Evolutionary conservation across 2,888 invertebrate species (phyloP), one percentile per base, ranked within the genome.

Genomic region (Oeneis ivallda): DNA sequence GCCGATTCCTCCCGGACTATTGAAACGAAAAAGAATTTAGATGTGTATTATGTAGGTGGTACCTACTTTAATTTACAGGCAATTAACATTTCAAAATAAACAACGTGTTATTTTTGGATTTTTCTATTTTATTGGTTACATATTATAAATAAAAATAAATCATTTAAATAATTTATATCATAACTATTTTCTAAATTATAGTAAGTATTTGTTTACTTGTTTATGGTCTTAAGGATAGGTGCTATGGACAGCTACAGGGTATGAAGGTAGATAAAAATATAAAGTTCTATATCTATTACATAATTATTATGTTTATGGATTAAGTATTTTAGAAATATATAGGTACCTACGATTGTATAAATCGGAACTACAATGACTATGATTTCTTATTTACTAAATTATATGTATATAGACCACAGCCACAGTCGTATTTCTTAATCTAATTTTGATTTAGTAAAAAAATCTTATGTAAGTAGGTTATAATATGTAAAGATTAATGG

Each of bases 361-460:
- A 75, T 66, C 57, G 72, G 61, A 63, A 67, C 67, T 53, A 53
- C 59, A 74, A 80, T 82, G 83, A 85, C 83, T 84, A 87, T 86
- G 84, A 86, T 84, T 84, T 83, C 79, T 80, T 80, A 81, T 75
- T 73, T 70, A 72, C 67, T 72, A 71, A 74, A 81, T 75, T 74
- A 75, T 79, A 82, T 74, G 75, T 79, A 82, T 37, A 74, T 74
- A 79, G 74, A 79, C 84, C 87, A 88, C 87, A 89, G 88, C 87
- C 88, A 87, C 85, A 84, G 78, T 80, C 76, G 78, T 82, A 80
- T 75, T 76, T 74, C 79, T 82, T 84, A 83, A 59, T 70, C 77
- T 82, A 82, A 74, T 72, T 75, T 74, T 74, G 73, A 73, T 71
- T 71, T 15, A 10, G 19, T 49, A 61, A 71, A 67, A 62, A 70